Conservation (phyloP, 2,888 invertebrate genomes). For the Trissonchulus latispiculum region DNA sequence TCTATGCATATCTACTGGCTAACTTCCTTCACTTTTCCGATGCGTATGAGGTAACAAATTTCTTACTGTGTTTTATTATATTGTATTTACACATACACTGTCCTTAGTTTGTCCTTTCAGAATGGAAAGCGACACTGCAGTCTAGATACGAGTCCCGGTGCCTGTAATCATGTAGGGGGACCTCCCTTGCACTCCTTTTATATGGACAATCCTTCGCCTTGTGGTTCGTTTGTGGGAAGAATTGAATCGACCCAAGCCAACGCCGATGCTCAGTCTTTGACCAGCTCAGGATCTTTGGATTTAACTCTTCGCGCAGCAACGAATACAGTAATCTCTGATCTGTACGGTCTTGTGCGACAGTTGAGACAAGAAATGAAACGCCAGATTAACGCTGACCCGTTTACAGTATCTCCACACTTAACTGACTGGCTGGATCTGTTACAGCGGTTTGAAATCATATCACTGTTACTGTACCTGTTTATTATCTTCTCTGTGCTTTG, state of each 20-base stretch:
- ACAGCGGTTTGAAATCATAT: conserved; percentile 5
- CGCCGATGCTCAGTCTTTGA: background rate
- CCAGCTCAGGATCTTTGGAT: background rate
- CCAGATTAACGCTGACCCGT: background rate
- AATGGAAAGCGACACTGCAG: too few relatives aligned
- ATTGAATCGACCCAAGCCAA: background rate
- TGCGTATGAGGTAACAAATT: too few relatives aligned
- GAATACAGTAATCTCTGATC: background rate
- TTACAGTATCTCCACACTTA: background rate
- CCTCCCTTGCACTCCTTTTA: background rate
- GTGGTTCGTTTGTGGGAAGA: too few relatives aligned
- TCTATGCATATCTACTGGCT: too few relatives aligned
- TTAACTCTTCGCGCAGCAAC: background rate
- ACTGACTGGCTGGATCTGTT: conserved; percentile 2
- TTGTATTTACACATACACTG: too few relatives aligned
- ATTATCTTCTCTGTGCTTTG: background rate
- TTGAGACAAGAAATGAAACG: background rate
- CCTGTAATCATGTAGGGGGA: background rate
- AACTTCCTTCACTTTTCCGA: too few relatives aligned
- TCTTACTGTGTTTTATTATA: too few relatives aligned
- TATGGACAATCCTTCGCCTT: background rate
- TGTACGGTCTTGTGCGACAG: background rate
- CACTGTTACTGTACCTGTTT: background rate
- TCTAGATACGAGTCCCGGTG: too few relatives aligned
- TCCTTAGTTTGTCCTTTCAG: too few relatives aligned